Evolutionary conservation across 1,140 invertebrate genomes (phyloP).

Genomic region (Caligus rogercresseyi): DNA sequence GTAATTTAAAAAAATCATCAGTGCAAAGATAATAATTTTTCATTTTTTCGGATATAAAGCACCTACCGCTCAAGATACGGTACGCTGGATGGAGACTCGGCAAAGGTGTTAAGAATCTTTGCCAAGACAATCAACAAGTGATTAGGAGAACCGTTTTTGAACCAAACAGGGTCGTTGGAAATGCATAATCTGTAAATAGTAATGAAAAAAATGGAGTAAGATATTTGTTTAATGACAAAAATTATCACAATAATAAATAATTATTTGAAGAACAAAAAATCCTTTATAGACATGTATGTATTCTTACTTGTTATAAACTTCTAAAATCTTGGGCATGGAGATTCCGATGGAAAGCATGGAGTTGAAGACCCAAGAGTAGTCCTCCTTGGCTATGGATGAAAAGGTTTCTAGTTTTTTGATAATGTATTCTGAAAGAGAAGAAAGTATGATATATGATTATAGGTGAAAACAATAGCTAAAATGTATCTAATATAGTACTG

Average conservation of each 20-base stretch:
- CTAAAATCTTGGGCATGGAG: constrained; percentile 29
- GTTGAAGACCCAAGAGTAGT: constrained; percentile 30
- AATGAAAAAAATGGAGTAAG: neutral
- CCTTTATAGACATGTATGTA: too few species aligned
- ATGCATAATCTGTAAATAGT: constrained; percentile 20
- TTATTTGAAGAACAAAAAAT: neutral
- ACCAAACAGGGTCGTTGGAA: constrained; percentile 23
- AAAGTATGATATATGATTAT: neutral
- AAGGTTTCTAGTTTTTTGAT: constrained; percentile 32
- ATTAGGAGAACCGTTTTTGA: constrained; percentile 22
- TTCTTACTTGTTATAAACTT: constrained; percentile 33
- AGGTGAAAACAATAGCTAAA: constrained; percentile 18
- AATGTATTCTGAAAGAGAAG: constrained; percentile 30
- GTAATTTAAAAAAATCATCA: neutral
- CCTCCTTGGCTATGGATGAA: constrained; percentile 25
- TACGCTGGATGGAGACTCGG: constrained; percentile 20
- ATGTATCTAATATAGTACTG: too few species aligned
- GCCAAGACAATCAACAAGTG: constrained; percentile 23
- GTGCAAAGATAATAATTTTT: neutral
- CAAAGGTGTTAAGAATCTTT: constrained; percentile 21
- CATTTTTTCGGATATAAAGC: neutral
- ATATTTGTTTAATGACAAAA: neutral
- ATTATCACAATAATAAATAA: neutral
- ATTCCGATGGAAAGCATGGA: constrained; percentile 31
- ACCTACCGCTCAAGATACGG: constrained; percentile 19